Evolutionary conservation across 2,888 invertebrate species (phyloP).

Genomic region (Girardia tigrina): DNA sequence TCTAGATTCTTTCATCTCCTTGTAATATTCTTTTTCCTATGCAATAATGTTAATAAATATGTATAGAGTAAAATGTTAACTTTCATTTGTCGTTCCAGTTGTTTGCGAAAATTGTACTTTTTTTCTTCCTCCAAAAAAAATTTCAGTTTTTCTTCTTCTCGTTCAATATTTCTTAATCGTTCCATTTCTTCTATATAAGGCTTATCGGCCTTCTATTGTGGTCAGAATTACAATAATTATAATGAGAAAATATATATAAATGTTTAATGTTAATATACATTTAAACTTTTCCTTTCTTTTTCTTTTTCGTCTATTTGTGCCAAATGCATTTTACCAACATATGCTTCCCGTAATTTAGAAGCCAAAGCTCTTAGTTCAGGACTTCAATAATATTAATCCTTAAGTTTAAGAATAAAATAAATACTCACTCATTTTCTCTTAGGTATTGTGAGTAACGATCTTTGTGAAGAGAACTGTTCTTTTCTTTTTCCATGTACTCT

Average conservation of each 20-base stretch:
- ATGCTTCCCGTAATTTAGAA: not conserved
- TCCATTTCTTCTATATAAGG: not conserved
- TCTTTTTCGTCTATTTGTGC: conserved; percentile 8
- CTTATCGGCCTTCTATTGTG: not conserved
- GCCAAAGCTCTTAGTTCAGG: not conserved
- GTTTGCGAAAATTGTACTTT: conserved; percentile 19
- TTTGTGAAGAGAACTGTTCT: not conserved
- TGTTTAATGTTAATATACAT: too few relatives aligned
- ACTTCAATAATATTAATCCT: not conserved
- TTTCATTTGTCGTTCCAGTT: conserved; percentile 5
- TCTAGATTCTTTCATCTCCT: not conserved
- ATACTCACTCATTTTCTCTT: not conserved
- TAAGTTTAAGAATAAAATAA: not conserved
- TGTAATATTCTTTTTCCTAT: not conserved
- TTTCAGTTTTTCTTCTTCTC: not conserved
- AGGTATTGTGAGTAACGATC: not conserved
- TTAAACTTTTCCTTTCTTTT: not conserved
- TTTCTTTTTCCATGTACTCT: not conserved
- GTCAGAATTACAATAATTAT: not conserved
- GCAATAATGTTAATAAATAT: not conserved
- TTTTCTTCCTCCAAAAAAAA: not conserved
- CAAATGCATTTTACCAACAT: not conserved
- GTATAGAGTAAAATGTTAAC: not conserved
- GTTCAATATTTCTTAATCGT: not conserved
- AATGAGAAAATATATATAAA: too few relatives aligned